Percentiles rank a stretch among this genome's conserved stretches.
Evolutionary conservation across 2,113 vertebrate species (phyloP).

Genomic region (Cyanoramphus novaezelandiae): DNA sequence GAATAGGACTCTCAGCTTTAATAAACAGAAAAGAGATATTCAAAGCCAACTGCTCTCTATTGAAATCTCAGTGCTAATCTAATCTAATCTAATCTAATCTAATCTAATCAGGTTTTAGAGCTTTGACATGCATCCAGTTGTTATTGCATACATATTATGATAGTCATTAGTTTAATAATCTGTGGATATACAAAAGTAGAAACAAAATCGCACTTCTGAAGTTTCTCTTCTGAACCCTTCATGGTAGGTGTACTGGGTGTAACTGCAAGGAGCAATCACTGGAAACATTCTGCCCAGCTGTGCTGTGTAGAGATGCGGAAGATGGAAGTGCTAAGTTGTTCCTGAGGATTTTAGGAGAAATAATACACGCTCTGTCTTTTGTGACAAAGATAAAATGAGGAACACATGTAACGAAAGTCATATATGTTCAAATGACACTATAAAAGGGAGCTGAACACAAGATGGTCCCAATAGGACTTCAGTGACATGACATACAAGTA

Average conservation of each 20-base stretch:
- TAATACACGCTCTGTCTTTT: background rate
- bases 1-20: background rate
- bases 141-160: background rate
- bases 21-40: background rate
- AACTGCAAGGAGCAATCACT: background rate
- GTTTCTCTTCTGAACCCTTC: background rate
- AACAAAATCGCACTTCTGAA: background rate
- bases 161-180: slow-evolving; percentile 12
- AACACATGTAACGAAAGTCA: background rate
- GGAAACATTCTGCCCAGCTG: background rate
- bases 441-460: background rate
- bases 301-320: background rate
- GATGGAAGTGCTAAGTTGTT: background rate
- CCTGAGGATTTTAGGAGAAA: background rate
- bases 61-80: slow-evolving; percentile 17
- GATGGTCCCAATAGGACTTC: background rate
- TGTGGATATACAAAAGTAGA: background rate
- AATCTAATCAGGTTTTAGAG: slow-evolving; percentile 10
- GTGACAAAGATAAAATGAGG: background rate
- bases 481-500: fast-evolving
- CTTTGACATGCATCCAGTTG: slow-evolving; percentile 2
- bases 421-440: background rate
- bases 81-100: slow-evolving; percentile 28
- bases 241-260: background rate
- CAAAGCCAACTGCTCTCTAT: background rate